A percentile compares a stretch with the other conserved stretches of the same genome.
Conservation (phyloP, 2,797 vertebrate species). For the Oreochromis mossambicus region DNA sequence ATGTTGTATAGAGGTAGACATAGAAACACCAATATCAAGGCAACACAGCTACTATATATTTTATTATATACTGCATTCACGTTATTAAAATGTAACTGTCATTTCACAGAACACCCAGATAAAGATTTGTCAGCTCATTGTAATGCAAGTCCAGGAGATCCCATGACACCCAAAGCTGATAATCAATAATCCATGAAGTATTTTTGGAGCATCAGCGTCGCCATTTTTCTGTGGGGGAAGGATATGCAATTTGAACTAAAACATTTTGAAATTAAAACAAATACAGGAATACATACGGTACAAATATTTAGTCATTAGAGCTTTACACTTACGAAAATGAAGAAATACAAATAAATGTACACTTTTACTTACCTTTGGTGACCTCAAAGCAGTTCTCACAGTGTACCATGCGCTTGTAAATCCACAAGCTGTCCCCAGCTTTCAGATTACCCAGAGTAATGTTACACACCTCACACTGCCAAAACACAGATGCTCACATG, state of each 20-base stretch:
- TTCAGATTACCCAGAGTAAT: constrained; percentile 82
- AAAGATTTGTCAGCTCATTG: background rate
- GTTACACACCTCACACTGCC: constrained; percentile 89
- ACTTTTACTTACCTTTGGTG: constrained; percentile 78
- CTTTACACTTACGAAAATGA: background rate
- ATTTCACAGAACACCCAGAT: background rate
- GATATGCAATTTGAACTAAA: background rate
- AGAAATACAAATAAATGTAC: background rate
- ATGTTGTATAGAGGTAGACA: background rate
- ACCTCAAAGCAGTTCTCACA: constrained; percentile 89
- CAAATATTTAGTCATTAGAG: background rate
- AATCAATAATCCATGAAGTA: background rate
- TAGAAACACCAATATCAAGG: background rate
- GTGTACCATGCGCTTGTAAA: constrained; percentile 86
- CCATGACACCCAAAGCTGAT: constrained; percentile 12
- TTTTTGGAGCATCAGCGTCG: constrained; percentile 47
- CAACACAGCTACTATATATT: background rate
- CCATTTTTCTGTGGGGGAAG: constrained; percentile 73
- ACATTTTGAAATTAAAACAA: background rate
- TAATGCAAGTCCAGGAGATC: background rate
- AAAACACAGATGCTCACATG: constrained; percentile 16
- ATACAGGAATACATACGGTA: background rate
- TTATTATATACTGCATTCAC: background rate
- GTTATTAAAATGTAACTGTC: background rate
- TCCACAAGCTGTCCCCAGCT: constrained; percentile 95